These are phyloP conservation scores for Zonitis immaculata DNA, from an alignment of 2,888 invertebrate genomes.

Conservation along the genomic window DNA sequence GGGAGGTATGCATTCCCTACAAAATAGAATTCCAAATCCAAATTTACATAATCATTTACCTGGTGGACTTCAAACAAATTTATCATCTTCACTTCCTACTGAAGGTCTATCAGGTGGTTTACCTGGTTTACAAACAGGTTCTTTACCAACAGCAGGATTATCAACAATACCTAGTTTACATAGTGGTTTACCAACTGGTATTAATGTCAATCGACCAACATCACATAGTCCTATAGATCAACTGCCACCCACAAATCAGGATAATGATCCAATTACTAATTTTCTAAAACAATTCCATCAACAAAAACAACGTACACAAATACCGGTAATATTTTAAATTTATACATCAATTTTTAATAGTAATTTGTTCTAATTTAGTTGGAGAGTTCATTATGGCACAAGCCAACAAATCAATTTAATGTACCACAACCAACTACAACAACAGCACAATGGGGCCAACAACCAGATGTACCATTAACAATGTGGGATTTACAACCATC, in stretches of 20 bases:
- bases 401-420: slow-evolving; percentile 38
- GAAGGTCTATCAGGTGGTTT: slow-evolving; percentile 28
- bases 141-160: slow-evolving; percentile 3
- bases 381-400: slow-evolving; percentile 39
- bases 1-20: slow-evolving; percentile 48
- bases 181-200: slow-evolving; percentile 9
- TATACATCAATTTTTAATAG: slow-evolving; percentile 6
- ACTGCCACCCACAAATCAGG: slow-evolving; percentile 25
- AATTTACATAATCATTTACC: slow-evolving; percentile 29
- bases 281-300: slow-evolving; percentile 51
- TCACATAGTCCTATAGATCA: slow-evolving; percentile 31
- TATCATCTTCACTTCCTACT: slow-evolving; percentile 25
- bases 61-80: slow-evolving; percentile 22
- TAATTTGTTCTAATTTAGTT: slow-evolving; percentile 26
- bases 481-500: slow-evolving; percentile 42
- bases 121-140: slow-evolving; percentile 24
- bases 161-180: slow-evolving; percentile 10
- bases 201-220: slow-evolving; percentile 31
- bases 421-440: slow-evolving; percentile 24
- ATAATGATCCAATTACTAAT: slow-evolving; percentile 52
- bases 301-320: slow-evolving; percentile 29
- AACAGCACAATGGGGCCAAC: slow-evolving; percentile 32
- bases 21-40: slow-evolving; percentile 36
- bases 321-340: slow-evolving; percentile 10
- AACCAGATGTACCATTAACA: slow-evolving; percentile 36